These are phyloP conservation scores for Exocentrus adspersus DNA, from an alignment of 2,888 invertebrate species.

Conservation along the genomic window DNA sequence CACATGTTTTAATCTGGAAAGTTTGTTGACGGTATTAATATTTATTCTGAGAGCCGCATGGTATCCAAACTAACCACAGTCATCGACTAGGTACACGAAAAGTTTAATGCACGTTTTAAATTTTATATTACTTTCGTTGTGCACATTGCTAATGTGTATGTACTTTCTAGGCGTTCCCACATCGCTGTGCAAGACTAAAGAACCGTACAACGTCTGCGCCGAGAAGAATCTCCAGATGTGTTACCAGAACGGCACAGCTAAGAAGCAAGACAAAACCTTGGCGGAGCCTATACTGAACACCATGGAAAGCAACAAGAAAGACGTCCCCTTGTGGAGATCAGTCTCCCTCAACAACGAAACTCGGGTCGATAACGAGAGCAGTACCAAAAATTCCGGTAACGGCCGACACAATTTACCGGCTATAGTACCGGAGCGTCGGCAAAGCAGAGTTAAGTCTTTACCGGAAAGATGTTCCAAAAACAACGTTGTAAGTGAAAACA, in stretches of 20 bases:
- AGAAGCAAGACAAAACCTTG: conserved; percentile 34
- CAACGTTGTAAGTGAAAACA: background rate
- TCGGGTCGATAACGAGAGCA: background rate
- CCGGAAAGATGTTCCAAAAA: background rate
- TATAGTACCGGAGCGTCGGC: conserved; percentile 18
- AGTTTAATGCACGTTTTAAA: too few species aligned
- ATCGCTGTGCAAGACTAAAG: conserved; percentile 41
- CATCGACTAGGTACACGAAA: too few species aligned
- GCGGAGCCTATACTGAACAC: conserved; percentile 41
- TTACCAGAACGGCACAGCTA: conserved; percentile 21
- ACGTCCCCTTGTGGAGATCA: conserved; percentile 21
- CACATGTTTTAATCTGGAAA: conserved; percentile 10
- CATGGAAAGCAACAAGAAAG: conserved; percentile 36
- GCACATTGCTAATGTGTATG: too few species aligned
- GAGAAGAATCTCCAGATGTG: conserved; percentile 37
- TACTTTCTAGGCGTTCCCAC: conserved; percentile 46
- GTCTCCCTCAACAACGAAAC: conserved; percentile 14
- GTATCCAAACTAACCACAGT: background rate
- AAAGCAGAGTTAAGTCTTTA: background rate
- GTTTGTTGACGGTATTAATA: background rate
- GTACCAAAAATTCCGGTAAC: background rate
- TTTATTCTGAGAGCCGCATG: background rate
- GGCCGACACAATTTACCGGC: conserved; percentile 27
- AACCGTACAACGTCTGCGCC: conserved; percentile 36
- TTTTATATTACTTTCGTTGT: too few species aligned